Evolutionary conservation across 30 jellyfish, hydroid and myxozoan species (phyloP), one percentile per base, ranked within the genome.

Genomic region (Cassiopea andromeda): DNA sequence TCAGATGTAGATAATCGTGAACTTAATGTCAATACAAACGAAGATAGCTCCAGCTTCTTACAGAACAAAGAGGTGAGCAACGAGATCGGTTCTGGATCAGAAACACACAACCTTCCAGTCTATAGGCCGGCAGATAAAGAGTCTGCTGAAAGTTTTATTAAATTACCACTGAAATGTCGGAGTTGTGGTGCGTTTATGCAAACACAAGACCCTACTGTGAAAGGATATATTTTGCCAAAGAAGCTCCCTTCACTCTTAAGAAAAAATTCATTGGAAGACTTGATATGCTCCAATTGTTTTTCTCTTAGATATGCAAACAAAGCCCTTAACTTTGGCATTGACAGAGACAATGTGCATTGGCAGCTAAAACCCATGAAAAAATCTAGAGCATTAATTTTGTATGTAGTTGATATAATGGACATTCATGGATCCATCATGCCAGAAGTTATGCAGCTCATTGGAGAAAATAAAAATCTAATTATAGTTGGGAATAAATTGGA

Each of bases 401-500:
- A 94, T 86, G 92, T 94, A 17, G 97, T 94, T 48, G 98, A 94
- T 87, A 69, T 90, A 64, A 84, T 87, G 84, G 97, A 94, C 76
- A 82, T 94, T 1, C 73, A 60, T 70, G 98, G 98, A 2, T 74
- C 97, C 6, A 64, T 85, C 44, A 48, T 80, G 60, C 92, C 93
- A 54, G 91, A 86, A 12, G 44, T 94, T 16, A 88, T 74, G 80
- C 54, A 66, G 16, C 78, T 90, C 14, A 85, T 94, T 90, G 98
- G 98, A 13, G 71, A 82, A 19, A 79, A 87, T 46, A 90, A 94
- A 64, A 75, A 89, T 1, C 58, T 94, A 1, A 85, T 94, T 59
- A 75, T 94, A 5, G 98, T 94, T 78, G 98, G 98, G 46, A 94
- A 90, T 73, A 94, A 94, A 81, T 45, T 77, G 19, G 98, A 94